These are phyloP conservation scores for Neoascia interrupta DNA, from an alignment of 2,888 invertebrate genomes.

Conservation along the genomic window DNA sequence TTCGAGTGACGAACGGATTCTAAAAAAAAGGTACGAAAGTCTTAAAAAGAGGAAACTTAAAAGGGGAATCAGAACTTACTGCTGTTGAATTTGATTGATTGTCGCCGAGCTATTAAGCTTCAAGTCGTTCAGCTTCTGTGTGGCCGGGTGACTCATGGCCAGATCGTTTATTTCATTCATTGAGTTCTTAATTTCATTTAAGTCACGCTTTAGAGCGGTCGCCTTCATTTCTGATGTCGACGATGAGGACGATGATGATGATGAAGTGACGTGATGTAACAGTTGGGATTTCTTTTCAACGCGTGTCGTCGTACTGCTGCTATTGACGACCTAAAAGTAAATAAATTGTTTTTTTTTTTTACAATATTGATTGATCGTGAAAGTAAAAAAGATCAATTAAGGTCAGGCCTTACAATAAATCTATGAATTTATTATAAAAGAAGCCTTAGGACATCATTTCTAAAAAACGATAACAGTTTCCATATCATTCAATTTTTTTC, in stretches of 20 bases:
- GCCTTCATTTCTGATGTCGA: constrained; percentile 88
- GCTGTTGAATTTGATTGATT: constrained; percentile 76
- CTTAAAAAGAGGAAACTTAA: not conserved
- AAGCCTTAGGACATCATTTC: too few species aligned
- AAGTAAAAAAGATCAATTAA: constrained; percentile 2
- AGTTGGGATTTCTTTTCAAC: constrained; percentile 79
- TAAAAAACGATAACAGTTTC: too few species aligned
- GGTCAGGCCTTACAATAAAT: too few species aligned
- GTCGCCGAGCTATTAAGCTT: constrained; percentile 75
- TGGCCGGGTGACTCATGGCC: constrained; percentile 75
- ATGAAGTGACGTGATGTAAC: constrained; percentile 78
- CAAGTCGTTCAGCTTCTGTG: constrained; percentile 77
- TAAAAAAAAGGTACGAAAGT: constrained; percentile 77
- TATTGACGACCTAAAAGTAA: constrained; percentile 78
- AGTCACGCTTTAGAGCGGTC: constrained; percentile 89
- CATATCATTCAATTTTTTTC: too few species aligned
- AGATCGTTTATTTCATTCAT: constrained; percentile 93
- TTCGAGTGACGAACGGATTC: constrained; percentile 88
- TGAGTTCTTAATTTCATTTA: constrained; percentile 85
- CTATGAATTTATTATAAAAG: too few species aligned
- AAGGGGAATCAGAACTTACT: constrained; percentile 71
- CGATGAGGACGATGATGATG: constrained; percentile 80
- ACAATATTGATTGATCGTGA: too few species aligned
- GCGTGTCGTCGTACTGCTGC: constrained; percentile 79
- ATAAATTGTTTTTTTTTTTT: not conserved